Percentiles rank a stretch among this genome's conserved stretches.
These are phyloP conservation scores for Catalaphyllia jardinei DNA, from an alignment of 64 coral and sea anemone species.

Conservation along the genomic window DNA sequence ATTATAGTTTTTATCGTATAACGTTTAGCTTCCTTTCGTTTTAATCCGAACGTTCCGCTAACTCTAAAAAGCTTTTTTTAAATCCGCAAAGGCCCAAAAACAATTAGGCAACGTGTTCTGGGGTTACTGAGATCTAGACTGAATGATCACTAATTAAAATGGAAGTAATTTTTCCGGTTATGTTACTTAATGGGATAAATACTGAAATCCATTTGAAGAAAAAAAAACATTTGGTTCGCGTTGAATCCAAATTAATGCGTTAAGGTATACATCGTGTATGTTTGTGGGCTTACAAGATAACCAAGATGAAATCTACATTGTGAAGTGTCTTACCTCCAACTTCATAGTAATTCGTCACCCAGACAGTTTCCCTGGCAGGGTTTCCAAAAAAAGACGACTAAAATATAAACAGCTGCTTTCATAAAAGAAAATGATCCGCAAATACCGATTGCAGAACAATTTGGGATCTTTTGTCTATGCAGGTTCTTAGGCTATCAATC, in stretches of 20 bases:
- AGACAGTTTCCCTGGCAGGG: neutral
- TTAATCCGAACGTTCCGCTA: neutral
- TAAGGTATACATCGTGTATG: neutral
- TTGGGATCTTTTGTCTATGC: conserved; percentile 6
- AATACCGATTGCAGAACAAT: conserved; percentile 8
- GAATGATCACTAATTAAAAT: conserved; percentile 10
- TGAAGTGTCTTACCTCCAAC: neutral
- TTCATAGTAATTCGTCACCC: too few relatives aligned
- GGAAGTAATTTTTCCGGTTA: conserved; percentile 32
- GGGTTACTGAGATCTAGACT: neutral
- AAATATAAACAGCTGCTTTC: neutral
- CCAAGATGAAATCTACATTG: neutral
- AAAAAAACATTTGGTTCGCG: conserved; percentile 14
- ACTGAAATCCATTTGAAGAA: neutral
- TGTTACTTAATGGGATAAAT: conserved; percentile 28
- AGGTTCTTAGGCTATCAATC: neutral
- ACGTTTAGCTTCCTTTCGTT: neutral
- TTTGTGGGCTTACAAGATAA: neutral
- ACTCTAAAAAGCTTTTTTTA: neutral
- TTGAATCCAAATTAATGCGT: neutral
- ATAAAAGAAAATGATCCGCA: conserved; percentile 10
- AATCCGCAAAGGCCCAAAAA: conserved; percentile 8
- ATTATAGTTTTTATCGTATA: neutral
- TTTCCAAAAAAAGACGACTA: neutral
- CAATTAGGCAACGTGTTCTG: neutral